A percentile compares a stretch with the other conserved stretches of the same genome.
phyloP scores from a whole-genome alignment of 2,113 vertebrate genomes.

The Oriolus oriolus region DNA sequence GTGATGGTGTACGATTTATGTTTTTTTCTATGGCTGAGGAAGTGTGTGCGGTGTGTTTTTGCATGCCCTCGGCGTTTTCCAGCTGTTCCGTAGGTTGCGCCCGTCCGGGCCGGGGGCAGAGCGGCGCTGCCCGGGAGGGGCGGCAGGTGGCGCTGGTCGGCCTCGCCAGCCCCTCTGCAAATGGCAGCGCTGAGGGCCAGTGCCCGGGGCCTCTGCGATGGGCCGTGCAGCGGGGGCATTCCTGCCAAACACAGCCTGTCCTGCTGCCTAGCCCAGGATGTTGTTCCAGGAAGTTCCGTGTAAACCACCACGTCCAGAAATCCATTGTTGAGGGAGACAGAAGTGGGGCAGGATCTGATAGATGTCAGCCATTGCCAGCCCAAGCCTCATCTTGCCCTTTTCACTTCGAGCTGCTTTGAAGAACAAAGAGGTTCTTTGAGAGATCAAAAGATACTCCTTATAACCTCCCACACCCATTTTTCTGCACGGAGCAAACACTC shows the following conservation, averaged over 20 bases:
- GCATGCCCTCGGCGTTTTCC: not conserved
- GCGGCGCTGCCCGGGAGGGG: not conserved
- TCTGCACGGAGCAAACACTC: not conserved
- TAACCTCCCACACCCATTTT: not conserved
- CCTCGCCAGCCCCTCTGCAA: not conserved
- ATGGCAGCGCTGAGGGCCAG: not conserved
- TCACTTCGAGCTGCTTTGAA: not conserved
- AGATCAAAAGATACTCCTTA: not conserved
- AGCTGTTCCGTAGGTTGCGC: fast-evolving
- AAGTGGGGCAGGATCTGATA: not conserved
- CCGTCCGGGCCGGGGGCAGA: not conserved
- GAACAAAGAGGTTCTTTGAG: not conserved
- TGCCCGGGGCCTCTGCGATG: not conserved
- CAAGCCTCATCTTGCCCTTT: not conserved
- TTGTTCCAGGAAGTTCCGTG: not conserved
- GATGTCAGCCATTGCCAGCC: not conserved
- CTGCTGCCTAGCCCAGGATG: not conserved
- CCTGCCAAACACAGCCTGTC: not conserved
- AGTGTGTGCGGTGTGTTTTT: not conserved
- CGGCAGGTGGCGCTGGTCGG: not conserved
- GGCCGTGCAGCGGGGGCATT: not conserved
- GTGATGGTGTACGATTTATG: not conserved
- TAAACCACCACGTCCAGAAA: not conserved
- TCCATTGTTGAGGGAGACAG: not conserved
- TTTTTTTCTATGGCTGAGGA: no score